Base-by-base conservation (phyloP, 2,888 invertebrate genomes). In the Cacoxenus indagator region DNA sequence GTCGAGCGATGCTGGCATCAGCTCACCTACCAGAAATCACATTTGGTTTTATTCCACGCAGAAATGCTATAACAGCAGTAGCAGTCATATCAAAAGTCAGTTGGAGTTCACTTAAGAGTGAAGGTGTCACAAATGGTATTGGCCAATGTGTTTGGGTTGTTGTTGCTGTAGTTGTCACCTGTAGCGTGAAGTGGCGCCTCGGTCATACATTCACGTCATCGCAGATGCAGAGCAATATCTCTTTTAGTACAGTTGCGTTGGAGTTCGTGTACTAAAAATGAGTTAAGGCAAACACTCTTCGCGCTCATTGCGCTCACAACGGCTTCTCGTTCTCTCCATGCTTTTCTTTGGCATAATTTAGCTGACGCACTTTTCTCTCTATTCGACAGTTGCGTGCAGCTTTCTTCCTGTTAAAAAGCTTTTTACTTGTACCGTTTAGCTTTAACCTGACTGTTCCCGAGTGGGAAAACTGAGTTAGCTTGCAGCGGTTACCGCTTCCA, bases 121-220 rank as follows among this genome's bases (percentile, higher is more conserved):
- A 31, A 70, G 67, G 82, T 78, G 74, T 74, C 75, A 70, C 64
- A 69, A 74, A 78, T 78, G 67, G 67, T 67, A 72, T 74, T 75
- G 76, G 72, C 75, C 78, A 78, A 81, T 82, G 79, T 31, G 5
- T 31, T 31, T 31, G n/a, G n/a, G n/a, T n/a, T 31, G 31, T 31
- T 31, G 31, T 31, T 31, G 37, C 14, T 37, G 2, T 1, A 1
- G 37, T 37, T 37, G 37, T 37, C 22, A 62, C 19, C 9, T 62
- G 45, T 64, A 59, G 31, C 68, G 59, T 64, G 61, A 61, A 65
- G 46, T 8, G 22, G 48, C 48, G 31, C 19, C 46, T n/a, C n/a
- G n/a, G n/a, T n/a, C n/a, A n/a, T n/a, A n/a, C n/a, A n/a, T n/a
- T n/a, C n/a, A n/a, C n/a, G n/a, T n/a, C n/a, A n/a, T n/a, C n/a